A percentile compares a stretch with the other conserved stretches of the same genome.
phyloP scores from a whole-genome alignment of 1,140 invertebrate genomes.

The Helicorthomorpha holstii region DNA sequence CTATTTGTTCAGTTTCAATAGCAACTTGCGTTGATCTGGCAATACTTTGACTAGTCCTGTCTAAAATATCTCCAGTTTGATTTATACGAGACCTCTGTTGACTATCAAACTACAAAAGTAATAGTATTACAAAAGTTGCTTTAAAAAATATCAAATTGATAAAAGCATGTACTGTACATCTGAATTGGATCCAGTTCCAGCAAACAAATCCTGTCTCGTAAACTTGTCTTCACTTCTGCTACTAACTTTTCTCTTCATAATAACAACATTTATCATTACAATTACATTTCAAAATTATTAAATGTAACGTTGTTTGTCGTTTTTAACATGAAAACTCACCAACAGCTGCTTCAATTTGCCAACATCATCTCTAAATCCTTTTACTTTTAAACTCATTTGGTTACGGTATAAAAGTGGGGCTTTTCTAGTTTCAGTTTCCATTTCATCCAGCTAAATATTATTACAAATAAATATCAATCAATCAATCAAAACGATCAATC shows the following conservation, averaged over 20 bases:
- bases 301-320: not conserved
- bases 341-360: conserved; percentile 14
- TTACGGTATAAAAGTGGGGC: conserved; percentile 23
- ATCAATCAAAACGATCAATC: not conserved
- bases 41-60: conserved; percentile 44
- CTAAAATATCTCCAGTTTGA: conserved; percentile 37
- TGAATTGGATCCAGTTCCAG: not conserved
- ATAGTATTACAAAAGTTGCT: not conserved
- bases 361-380: conserved; percentile 20
- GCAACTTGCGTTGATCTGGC: conserved; percentile 50
- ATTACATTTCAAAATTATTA: not conserved
- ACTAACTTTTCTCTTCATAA: not conserved
- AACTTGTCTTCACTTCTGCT: not conserved
- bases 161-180: not conserved
- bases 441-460: conserved; percentile 20
- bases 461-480: not conserved
- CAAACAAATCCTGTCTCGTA: not conserved
- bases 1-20: conserved; percentile 58
- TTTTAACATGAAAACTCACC: not conserved
- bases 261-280: no score
- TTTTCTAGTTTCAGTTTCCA: conserved; percentile 23
- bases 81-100: conserved; percentile 28
- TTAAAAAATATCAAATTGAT: not conserved
- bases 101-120: conserved; percentile 3
- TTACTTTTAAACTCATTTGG: conserved; percentile 20